phyloP scores from a whole-genome alignment of 2,888 invertebrate genomes.

The Junonia oenone region DNA sequence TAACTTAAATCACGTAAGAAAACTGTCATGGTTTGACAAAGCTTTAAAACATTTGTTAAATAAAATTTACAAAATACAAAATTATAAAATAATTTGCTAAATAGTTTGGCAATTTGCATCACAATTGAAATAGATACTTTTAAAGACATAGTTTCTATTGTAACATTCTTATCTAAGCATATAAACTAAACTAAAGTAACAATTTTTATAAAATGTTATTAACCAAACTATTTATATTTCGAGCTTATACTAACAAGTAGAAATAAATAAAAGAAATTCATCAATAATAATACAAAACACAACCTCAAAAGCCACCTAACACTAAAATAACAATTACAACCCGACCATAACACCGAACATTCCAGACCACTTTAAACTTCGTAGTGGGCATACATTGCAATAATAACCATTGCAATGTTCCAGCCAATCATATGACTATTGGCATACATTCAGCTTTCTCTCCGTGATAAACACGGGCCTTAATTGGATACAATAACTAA shows the following conservation, averaged over 20 bases:
- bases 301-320: not conserved
- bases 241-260: not conserved
- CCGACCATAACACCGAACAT: not conserved
- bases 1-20: too few relatives aligned
- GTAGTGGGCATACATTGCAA: slow-evolving; percentile 8
- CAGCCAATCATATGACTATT: slow-evolving; percentile 26
- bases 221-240: too few relatives aligned
- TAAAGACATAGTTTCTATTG: too few relatives aligned
- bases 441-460: slow-evolving; percentile 29
- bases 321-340: not conserved
- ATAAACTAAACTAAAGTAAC: too few relatives aligned
- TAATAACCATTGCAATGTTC: slow-evolving; percentile 5
- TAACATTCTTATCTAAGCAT: too few relatives aligned
- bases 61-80: too few relatives aligned
- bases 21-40: too few relatives aligned
- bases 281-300: not conserved
- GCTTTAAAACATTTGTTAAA: too few relatives aligned
- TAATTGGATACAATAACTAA: slow-evolving; percentile 32
- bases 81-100: too few relatives aligned
- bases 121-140: too few relatives aligned
- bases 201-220: too few relatives aligned
- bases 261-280: not conserved
- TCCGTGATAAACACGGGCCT: slow-evolving; percentile 30
- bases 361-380: slow-evolving; percentile 4
- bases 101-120: too few relatives aligned